Evolutionary conservation across 37 sponge, comb jelly and placozoan species (phyloP).

Genomic region (Aplysina aerophoba): DNA sequence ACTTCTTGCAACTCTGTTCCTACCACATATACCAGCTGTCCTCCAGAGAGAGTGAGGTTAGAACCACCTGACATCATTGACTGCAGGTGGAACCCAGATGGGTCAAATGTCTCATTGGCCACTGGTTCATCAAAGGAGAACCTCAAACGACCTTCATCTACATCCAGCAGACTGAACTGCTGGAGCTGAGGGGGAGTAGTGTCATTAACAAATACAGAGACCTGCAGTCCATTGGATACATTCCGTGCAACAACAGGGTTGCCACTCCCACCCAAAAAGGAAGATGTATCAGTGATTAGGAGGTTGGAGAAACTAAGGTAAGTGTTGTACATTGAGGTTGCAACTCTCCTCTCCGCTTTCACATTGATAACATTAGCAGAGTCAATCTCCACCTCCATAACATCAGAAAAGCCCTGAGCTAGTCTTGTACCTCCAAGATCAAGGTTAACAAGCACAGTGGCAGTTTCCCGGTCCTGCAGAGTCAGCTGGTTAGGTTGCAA

Average conservation of each 20-base stretch:
- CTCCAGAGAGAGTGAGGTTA: conserved; percentile 52
- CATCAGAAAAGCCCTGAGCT: not conserved
- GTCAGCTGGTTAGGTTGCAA: conserved; percentile 45
- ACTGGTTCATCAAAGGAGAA: conserved; percentile 85
- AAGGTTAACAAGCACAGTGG: conserved; percentile 7
- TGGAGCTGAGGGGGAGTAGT: conserved; percentile 55
- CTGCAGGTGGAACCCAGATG: conserved; percentile 65
- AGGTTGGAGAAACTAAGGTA: conserved; percentile 50
- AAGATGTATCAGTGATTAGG: conserved; percentile 73
- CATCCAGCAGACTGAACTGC: conserved; percentile 67
- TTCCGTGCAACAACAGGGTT: conserved; percentile 43
- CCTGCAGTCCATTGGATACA: conserved; percentile 32
- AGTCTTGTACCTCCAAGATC: conserved; percentile 18
- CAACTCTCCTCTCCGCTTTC: conserved; percentile 60
- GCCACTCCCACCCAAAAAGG: conserved; percentile 32
- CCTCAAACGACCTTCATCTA: conserved; percentile 54
- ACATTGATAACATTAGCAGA: conserved; percentile 57
- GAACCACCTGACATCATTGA: conserved; percentile 26
- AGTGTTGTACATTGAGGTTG: conserved; percentile 66
- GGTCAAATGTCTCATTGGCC: conserved; percentile 51
- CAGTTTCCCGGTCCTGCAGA: conserved; percentile 21
- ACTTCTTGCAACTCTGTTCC: conserved; percentile 43
- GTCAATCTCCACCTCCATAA: conserved; percentile 40
- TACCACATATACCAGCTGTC: conserved; percentile 21
- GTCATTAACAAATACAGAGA: conserved; percentile 54